These are phyloP conservation scores for Melangyna quadrimaculata DNA, from an alignment of 2,888 invertebrate species.

Conservation along the genomic window DNA sequence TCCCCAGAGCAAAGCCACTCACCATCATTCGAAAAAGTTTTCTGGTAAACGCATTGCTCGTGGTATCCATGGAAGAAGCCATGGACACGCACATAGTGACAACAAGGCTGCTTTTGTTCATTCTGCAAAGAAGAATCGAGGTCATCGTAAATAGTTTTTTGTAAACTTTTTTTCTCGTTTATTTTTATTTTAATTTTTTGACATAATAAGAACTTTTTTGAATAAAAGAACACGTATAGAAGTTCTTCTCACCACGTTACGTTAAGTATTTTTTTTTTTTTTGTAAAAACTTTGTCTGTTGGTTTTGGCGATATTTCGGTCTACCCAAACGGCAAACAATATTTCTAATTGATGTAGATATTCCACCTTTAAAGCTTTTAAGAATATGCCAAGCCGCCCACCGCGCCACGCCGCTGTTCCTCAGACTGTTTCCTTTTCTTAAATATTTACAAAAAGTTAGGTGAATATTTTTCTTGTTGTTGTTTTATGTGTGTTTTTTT, in stretches of 20 bases:
- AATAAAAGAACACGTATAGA: conserved; percentile 37
- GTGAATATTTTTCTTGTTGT: conserved; percentile 18
- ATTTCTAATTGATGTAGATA: conserved; percentile 59
- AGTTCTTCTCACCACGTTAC: neutral
- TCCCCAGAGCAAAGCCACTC: conserved; percentile 24
- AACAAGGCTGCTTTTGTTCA: conserved; percentile 29
- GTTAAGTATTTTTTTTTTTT: conserved; percentile 18
- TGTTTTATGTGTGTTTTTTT: conserved; percentile 9
- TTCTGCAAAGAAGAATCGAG: conserved; percentile 41
- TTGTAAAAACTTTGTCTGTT: conserved; percentile 37
- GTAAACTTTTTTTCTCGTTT: neutral
- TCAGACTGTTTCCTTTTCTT: neutral
- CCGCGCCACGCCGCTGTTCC: neutral
- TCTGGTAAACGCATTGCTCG: conserved; percentile 9
- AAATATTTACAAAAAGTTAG: conserved; percentile 56
- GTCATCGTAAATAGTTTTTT: conserved; percentile 55
- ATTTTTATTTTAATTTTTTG: neutral
- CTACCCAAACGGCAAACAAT: conserved; percentile 45
- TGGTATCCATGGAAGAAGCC: neutral
- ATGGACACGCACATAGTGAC: conserved; percentile 13
- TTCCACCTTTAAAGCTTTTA: conserved; percentile 47
- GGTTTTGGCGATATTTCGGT: conserved; percentile 30
- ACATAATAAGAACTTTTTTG: neutral
- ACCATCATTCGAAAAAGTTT: conserved; percentile 41
- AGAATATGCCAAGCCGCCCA: neutral